Conservation (phyloP, 1,140 invertebrate species). For the Lithobius niger region DNA sequence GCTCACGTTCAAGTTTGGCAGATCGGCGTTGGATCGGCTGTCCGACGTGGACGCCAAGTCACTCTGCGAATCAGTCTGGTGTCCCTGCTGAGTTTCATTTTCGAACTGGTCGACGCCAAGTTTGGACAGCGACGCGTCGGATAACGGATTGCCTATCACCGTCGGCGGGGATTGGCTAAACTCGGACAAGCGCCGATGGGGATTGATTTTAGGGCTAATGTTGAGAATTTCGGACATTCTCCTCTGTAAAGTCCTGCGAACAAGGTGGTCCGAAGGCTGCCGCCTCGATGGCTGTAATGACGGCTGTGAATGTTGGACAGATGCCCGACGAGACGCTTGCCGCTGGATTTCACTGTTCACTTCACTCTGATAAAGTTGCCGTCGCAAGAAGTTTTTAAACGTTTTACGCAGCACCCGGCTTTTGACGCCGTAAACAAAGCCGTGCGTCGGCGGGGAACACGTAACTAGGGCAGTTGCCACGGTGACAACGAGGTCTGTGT, state of each 20-base stretch:
- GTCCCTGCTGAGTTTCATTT: too few relatives aligned
- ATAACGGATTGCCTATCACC: too few relatives aligned
- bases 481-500: conserved; percentile 35
- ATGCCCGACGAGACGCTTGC: conserved; percentile 53
- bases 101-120: too few relatives aligned
- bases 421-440: conserved; percentile 59
- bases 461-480: conserved; percentile 46
- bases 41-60: too few relatives aligned
- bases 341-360: conserved; percentile 49
- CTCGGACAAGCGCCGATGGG: neutral
- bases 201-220: neutral
- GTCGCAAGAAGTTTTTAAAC: conserved; percentile 62
- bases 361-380: conserved; percentile 61
- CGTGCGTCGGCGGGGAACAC: conserved; percentile 54
- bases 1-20: too few relatives aligned
- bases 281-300: conserved; percentile 29
- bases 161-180: neutral
- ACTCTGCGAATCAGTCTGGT: too few relatives aligned
- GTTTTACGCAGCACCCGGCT: conserved; percentile 49
- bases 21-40: too few relatives aligned
- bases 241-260: conserved; percentile 14
- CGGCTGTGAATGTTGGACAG: conserved; percentile 27
- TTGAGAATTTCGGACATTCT: conserved; percentile 19
- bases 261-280: conserved; percentile 26
- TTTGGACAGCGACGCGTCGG: too few relatives aligned